These are phyloP conservation scores for Cettia cetti DNA, from an alignment of 2,113 vertebrate species.

Conservation along the genomic window DNA sequence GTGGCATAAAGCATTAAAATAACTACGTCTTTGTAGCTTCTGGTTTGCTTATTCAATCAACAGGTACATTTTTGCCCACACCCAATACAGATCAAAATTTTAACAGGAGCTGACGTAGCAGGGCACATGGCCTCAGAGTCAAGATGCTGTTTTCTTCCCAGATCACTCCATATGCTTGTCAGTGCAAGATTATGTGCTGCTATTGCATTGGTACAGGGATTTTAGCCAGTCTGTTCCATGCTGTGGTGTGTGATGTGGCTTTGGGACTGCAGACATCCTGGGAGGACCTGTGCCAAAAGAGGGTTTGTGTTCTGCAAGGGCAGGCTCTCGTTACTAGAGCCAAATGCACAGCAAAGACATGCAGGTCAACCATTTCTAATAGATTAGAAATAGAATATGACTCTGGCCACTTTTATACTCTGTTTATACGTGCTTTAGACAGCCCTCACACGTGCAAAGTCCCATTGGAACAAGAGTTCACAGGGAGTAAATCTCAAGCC, in stretches of 20 bases:
- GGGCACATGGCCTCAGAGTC: background rate
- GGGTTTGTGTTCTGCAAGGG: background rate
- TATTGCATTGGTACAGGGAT: background rate
- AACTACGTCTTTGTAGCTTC: background rate
- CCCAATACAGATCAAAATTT: background rate
- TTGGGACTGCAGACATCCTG: background rate
- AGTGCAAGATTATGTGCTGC: background rate
- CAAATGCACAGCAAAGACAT: background rate
- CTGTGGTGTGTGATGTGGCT: background rate
- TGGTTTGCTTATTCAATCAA: background rate
- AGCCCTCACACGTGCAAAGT: background rate
- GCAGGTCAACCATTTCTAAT: background rate
- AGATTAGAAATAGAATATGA: background rate
- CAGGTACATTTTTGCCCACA: background rate
- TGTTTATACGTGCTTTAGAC: background rate
- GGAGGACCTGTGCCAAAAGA: background rate
- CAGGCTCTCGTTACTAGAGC: background rate
- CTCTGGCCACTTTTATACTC: background rate
- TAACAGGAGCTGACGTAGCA: background rate
- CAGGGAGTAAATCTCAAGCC: constrained; percentile 61
- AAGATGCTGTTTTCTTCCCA: background rate
- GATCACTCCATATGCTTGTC: background rate
- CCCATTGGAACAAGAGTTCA: constrained; percentile 47
- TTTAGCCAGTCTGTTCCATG: background rate
- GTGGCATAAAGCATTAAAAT: background rate